A percentile compares a stretch with the other conserved stretches of the same genome.
Conservation (phyloP, 2,797 vertebrate genomes). For the Phalloptychus januarius region DNA sequence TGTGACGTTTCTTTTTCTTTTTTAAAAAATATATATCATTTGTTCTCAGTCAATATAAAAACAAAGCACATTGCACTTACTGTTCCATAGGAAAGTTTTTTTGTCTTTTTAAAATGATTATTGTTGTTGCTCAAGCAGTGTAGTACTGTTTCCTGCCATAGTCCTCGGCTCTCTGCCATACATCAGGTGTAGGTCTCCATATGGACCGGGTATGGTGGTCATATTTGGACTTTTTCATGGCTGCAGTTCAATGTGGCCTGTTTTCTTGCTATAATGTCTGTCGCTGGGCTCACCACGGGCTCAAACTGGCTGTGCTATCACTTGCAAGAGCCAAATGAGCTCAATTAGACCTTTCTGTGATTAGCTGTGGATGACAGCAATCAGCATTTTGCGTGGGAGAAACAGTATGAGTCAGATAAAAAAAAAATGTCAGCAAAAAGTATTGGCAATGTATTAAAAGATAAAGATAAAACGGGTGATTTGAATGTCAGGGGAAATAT, state of each 20-base stretch:
- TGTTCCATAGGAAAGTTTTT: conserved; percentile 89
- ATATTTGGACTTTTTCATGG: conserved; percentile 26
- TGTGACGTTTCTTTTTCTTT: conserved; percentile 88
- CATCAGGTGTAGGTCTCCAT: conserved; percentile 68
- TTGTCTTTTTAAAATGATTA: conserved; percentile 85
- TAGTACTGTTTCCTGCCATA: conserved; percentile 83
- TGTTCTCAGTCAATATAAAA: conserved; percentile 91
- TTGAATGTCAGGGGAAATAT: conserved; percentile 54
- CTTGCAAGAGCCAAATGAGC: conserved; percentile 56
- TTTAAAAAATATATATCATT: conserved; percentile 90
- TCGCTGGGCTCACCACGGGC: conserved; percentile 60
- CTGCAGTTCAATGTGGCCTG: conserved; percentile 39
- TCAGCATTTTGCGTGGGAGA: conserved; percentile 57
- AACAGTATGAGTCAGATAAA: conserved; percentile 54
- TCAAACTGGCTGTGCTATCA: conserved; percentile 54
- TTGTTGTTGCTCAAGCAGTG: conserved; percentile 86
- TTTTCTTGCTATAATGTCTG: conserved; percentile 56
- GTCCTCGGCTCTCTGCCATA: conserved; percentile 79
- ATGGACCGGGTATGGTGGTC: conserved; percentile 65
- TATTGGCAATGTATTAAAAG: conserved; percentile 61
- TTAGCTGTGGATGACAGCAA: conserved; percentile 57
- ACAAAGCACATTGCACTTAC: conserved; percentile 90
- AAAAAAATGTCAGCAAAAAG: conserved; percentile 51
- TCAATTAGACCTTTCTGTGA: conserved; percentile 47
- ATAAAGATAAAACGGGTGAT: conserved; percentile 66